phyloP scores from a whole-genome alignment of 2,888 invertebrate species.

The Drosophila demipolita region DNA sequence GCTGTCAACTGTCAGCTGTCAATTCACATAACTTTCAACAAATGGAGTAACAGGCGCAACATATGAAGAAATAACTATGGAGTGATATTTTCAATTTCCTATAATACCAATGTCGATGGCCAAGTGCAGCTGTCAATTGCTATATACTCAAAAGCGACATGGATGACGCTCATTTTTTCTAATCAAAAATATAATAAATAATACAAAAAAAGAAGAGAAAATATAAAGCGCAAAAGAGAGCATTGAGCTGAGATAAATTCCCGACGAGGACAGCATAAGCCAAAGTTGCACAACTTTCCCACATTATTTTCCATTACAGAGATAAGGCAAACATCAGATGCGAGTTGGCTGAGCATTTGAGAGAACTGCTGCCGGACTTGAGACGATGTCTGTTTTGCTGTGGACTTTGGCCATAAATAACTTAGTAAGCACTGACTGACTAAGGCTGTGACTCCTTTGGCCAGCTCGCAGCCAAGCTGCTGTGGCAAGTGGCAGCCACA shows the following conservation, averaged over 20 bases:
- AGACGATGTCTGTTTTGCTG: constrained; percentile 41
- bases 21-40: constrained; percentile 32
- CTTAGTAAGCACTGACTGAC: constrained; percentile 46
- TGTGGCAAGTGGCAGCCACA: constrained; percentile 35
- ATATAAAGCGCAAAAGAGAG: constrained; percentile 3
- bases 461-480: constrained; percentile 31
- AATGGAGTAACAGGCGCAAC: constrained; percentile 35
- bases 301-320: constrained; percentile 68
- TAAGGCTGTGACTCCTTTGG: constrained; percentile 15
- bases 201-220: constrained; percentile 6
- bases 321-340: constrained; percentile 35
- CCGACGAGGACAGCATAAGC: constrained; percentile 47
- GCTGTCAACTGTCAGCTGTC: constrained; percentile 45
- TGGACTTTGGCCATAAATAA: constrained; percentile 59
- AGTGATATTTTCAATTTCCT: constrained; percentile 22
- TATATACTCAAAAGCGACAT: constrained; percentile 41
- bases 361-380: constrained; percentile 7
- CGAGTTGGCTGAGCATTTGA: constrained; percentile 10
- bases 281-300: constrained; percentile 29
- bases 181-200: constrained; percentile 22
- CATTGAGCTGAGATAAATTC: constrained; percentile 50
- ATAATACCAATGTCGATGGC: constrained; percentile 22
- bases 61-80: neutral
- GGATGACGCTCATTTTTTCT: constrained; percentile 34
- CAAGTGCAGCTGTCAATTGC: constrained; percentile 55